Conservation (phyloP, 53 echinoderm and acorn worm genomes). For the Temnopleurus reevesii region DNA sequence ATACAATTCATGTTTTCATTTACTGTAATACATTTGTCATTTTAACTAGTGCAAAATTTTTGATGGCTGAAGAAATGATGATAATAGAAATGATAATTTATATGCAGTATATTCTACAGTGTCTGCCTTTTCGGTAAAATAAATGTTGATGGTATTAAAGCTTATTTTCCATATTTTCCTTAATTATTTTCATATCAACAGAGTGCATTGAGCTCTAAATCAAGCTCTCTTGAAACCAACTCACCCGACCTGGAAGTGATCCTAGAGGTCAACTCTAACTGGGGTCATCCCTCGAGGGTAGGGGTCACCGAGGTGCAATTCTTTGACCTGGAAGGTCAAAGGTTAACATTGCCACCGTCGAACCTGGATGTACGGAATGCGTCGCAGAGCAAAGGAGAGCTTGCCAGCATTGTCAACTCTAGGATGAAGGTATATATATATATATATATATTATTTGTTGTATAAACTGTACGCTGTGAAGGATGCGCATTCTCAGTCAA, state of each 20-base stretch:
- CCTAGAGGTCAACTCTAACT: slow-evolving; percentile 79
- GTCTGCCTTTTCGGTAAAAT: no score
- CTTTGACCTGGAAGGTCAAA: slow-evolving; percentile 70
- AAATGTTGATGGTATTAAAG: background rate
- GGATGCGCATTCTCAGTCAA: no score
- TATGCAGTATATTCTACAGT: no score
- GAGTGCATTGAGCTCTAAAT: slow-evolving; percentile 67
- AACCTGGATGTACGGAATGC: slow-evolving; percentile 59
- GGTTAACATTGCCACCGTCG: slow-evolving; percentile 61
- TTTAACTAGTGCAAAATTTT: no score
- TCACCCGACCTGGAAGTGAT: slow-evolving; percentile 57
- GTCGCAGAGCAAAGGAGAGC: slow-evolving; percentile 66
- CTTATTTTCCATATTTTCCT: background rate
- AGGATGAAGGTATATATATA: slow-evolving; percentile 78
- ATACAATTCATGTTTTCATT: no score
- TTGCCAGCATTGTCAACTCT: slow-evolving; percentile 80
- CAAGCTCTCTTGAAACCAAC: slow-evolving; percentile 37
- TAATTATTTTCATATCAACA: background rate
- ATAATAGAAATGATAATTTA: no score
- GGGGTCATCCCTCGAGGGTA: slow-evolving; percentile 85
- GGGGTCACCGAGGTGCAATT: slow-evolving; percentile 96
- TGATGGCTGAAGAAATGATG: no score
- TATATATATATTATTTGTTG: no score
- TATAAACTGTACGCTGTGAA: no score
- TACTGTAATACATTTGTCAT: no score